Evolutionary conservation across 2,797 vertebrate genomes (phyloP).

Genomic region (Argyrosomus regius): DNA sequence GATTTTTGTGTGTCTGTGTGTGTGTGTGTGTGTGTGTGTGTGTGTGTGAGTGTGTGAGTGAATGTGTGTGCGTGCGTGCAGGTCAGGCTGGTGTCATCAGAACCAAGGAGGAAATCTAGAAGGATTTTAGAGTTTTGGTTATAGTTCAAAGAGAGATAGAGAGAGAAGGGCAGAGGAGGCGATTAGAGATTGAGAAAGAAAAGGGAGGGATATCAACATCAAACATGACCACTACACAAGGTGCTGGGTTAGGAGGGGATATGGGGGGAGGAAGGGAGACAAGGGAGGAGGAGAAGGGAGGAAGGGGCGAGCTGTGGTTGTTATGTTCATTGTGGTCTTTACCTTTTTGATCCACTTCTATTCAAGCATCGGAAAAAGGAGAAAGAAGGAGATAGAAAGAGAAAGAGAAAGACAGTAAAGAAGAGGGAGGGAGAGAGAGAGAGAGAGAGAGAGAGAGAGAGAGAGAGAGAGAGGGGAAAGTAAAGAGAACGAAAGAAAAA

Average conservation of each 20-base stretch:
- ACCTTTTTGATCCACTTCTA: slow-evolving; percentile 99
- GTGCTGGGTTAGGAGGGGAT: slow-evolving; percentile 88
- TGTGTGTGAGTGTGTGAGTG: slow-evolving; percentile 28
- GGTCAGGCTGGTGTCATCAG: slow-evolving; percentile 82
- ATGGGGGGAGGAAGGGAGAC: slow-evolving; percentile 77
- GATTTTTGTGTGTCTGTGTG: slow-evolving; percentile 25
- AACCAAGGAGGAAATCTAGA: slow-evolving; percentile 86
- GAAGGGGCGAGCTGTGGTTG: slow-evolving; percentile 89
- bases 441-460: slow-evolving; percentile 79
- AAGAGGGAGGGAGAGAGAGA: slow-evolving; percentile 78
- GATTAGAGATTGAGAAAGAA: slow-evolving; percentile 75
- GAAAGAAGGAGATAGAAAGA: slow-evolving; percentile 89
- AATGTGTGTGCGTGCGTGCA: slow-evolving; percentile 67
- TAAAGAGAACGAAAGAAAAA: slow-evolving; percentile 93
- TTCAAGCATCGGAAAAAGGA: slow-evolving; percentile 98
- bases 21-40: slow-evolving; percentile 21
- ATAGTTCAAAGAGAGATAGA: slow-evolving; percentile 79
- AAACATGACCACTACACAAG: slow-evolving; percentile 92
- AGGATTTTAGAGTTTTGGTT: slow-evolving; percentile 86
- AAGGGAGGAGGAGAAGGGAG: slow-evolving; percentile 76
- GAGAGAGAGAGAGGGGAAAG: slow-evolving; percentile 84
- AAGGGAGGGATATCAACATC: slow-evolving; percentile 87
- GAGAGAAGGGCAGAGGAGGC: slow-evolving; percentile 66
- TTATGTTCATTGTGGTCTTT: slow-evolving; percentile 94
- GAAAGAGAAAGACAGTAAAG: slow-evolving; percentile 86